Conservation (phyloP, 2,797 vertebrate genomes). For the Tragopan temminckii region DNA sequence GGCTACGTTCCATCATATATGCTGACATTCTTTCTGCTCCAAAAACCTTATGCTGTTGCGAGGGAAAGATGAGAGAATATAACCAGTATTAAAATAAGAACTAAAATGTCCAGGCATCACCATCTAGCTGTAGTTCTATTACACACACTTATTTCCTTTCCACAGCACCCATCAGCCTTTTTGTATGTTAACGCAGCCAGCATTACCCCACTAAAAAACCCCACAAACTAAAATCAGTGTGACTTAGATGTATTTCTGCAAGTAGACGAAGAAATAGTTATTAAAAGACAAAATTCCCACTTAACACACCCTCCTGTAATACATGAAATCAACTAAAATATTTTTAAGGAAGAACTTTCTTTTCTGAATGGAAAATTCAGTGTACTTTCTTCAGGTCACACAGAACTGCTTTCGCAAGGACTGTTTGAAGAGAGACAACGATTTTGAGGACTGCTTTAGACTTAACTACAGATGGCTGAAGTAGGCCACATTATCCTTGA, state of each 20-base stretch:
- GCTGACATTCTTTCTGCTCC: conserved; percentile 43
- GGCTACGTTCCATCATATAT: not conserved
- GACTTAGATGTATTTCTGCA: not conserved
- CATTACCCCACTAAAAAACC: not conserved
- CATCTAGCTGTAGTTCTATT: not conserved
- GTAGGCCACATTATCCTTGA: not conserved
- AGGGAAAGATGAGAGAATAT: not conserved
- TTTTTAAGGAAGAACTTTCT: not conserved
- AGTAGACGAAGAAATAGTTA: not conserved
- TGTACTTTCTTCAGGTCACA: not conserved
- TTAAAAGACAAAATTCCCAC: not conserved
- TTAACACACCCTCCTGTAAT: not conserved
- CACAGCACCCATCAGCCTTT: not conserved
- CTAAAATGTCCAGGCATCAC: not conserved
- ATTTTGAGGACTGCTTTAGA: conserved; percentile 13
- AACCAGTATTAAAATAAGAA: conserved; percentile 19
- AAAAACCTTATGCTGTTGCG: not conserved
- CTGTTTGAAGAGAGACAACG: not conserved
- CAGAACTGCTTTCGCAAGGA: not conserved
- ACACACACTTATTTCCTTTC: not conserved
- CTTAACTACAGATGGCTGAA: conserved; percentile 44
- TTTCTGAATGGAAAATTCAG: not conserved
- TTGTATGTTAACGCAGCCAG: not conserved
- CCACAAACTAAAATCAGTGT: not conserved
- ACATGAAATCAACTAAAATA: not conserved